Evolutionary conservation across 2,797 vertebrate species (phyloP), one percentile per base, ranked within the genome.

Genomic region (Rousettus madagascariensis): DNA sequence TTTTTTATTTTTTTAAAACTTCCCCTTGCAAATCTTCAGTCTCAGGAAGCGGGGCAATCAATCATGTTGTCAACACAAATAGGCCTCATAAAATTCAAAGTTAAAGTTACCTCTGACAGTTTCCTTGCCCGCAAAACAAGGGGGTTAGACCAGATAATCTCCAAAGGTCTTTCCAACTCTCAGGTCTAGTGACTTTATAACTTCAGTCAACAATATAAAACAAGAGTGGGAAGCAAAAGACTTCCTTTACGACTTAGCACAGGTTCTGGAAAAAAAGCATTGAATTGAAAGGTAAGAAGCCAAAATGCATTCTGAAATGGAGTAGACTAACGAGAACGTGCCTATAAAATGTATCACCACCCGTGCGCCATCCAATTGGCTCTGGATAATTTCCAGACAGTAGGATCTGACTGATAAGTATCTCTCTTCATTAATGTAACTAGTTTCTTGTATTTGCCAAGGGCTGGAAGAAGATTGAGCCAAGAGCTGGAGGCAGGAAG

Each of bases 51-150:
- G 72, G 43, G 91, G 74, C 28, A 68, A 87, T 97, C 91, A 77
- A 61, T 97, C 94, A 95, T n/a, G 26, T 57, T 95, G 94, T 96
- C 86, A 91, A 94, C 86, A 71, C 88, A 95, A 95, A 96, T 17
- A 94, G 88, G 38, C 69, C 92, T 95, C 86, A 36, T 94, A 95
- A 96, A 97, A 87, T 92, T 74, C 82, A 72, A 96, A 97, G 90
- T 91, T 43, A 84, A 91, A 92, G 74, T 89, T 90, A 71, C 86
- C 82, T 91, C 74, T 92, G 95, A 96, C 88, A 90, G 80, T 92
- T 96, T 86, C 53, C 91, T 92, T 5, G 0, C 49, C 90, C 55
- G 17, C 95, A 86, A 94, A 97, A 75, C 0, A 5, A 80, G 43
- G 68, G 12, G 33, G 72, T 90, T 78, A 92, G 85, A 91, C 30